phyloP scores from a whole-genome alignment of 2,797 vertebrate genomes.

The Muraenolepis orangiensis region DNA sequence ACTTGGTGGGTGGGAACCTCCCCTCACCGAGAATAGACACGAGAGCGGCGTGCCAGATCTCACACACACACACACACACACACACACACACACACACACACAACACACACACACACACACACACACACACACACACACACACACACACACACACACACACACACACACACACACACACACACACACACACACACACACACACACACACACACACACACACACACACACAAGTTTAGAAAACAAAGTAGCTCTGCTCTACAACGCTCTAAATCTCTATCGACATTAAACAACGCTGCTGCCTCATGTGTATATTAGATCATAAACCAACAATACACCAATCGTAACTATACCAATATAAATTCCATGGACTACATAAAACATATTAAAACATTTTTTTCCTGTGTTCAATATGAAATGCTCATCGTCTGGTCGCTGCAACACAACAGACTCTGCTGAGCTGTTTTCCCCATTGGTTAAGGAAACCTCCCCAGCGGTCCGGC shows the following conservation, averaged over 20 bases:
- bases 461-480: too few species aligned
- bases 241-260: constrained; percentile 39
- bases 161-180: constrained; percentile 26
- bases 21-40: constrained; percentile 62
- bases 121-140: constrained; percentile 20
- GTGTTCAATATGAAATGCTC: too few species aligned
- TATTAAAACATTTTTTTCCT: too few species aligned
- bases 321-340: neutral
- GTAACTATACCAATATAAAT: too few species aligned
- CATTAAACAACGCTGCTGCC: neutral
- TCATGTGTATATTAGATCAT: neutral
- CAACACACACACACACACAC: constrained; percentile 23
- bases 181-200: constrained; percentile 26
- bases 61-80: too few species aligned
- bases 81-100: too few species aligned
- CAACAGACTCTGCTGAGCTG: too few species aligned
- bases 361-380: too few species aligned
- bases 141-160: constrained; percentile 32
- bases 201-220: constrained; percentile 37
- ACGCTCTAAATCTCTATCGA: neutral
- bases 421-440: neutral
- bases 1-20: constrained; percentile 53
- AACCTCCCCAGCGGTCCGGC: too few species aligned
- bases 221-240: constrained; percentile 38
- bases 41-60: constrained; percentile 47